Evolutionary conservation across 2,113 vertebrate species (phyloP).

Genomic region (Circaetus gallicus): DNA sequence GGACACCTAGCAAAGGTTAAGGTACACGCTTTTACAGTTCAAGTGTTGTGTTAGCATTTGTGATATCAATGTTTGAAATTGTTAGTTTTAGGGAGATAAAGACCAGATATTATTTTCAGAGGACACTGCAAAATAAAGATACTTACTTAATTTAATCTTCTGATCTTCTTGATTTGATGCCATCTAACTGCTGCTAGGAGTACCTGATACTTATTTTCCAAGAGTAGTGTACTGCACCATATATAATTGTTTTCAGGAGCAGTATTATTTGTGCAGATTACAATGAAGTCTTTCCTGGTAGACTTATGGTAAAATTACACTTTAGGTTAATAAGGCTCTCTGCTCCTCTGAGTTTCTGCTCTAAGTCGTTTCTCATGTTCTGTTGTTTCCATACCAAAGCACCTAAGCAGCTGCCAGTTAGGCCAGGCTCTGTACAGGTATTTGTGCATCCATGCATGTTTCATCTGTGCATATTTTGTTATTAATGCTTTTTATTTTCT

Average conservation of each 20-base stretch:
- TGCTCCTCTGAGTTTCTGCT: background rate
- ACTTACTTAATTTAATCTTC: background rate
- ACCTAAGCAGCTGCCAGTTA: background rate
- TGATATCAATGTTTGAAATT: background rate
- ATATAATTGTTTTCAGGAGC: background rate
- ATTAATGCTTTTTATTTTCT: constrained; percentile 8
- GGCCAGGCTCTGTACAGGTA: background rate
- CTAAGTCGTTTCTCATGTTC: background rate
- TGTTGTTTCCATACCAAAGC: background rate
- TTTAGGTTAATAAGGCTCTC: background rate
- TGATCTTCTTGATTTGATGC: background rate
- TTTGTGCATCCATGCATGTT: background rate
- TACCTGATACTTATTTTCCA: background rate
- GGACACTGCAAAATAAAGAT: background rate
- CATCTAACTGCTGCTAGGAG: background rate
- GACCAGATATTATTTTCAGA: background rate
- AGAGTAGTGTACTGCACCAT: background rate
- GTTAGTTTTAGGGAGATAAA: background rate
- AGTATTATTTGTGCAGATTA: background rate
- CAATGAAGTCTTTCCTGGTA: background rate
- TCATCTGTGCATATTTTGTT: background rate
- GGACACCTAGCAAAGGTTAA: background rate
- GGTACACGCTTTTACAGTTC: background rate
- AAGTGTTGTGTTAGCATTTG: background rate
- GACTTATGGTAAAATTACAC: background rate